Evolutionary conservation across 2,113 vertebrate genomes (phyloP), one percentile per base, ranked within the genome.

Genomic region (Plecotus auritus): DNA sequence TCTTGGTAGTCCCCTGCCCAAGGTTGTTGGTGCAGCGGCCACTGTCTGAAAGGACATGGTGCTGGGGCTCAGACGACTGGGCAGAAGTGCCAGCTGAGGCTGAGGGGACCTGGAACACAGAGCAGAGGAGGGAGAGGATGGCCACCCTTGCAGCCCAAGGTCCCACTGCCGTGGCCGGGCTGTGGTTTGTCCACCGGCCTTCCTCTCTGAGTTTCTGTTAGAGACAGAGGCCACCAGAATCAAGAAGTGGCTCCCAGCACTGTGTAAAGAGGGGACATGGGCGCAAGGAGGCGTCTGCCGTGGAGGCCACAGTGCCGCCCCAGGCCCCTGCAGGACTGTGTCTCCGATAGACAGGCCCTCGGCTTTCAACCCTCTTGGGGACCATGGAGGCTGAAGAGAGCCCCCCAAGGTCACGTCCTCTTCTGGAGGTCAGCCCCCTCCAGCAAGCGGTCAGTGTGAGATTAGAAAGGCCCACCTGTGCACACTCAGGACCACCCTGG

Each of bases 91-190:
- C 16, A 22, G 28, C 47, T 5, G 8, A 4, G 61, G n/a, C 0
- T 4, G 49, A 26, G 9, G 77, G 17, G 40, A 4, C 6, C n/a
- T 26, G 6, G 10, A 11, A 20, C 18, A 9, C 10, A 18, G 42
- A 61, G 30, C 6, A 22, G 35, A n/a, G 26, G 40, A 40, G 17
- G 51, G n/a, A 28, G 20, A 17, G 14, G 45, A 3, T 1, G n/a
- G 4, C 0, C 1, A 8, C 4, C 5, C 1, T 0, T 12, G 47
- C 30, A 18, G 23, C 67, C 32, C 4, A 9, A 23, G 13, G 94
- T 2, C 54, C 66, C 2, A 6, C 35, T 7, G 42, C 30, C 0
- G 45, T 0, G 13, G 26, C 64, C 30, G 13, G 30, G 64, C 64
- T 66, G 61, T 30, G 28, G 61, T 32, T 64, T 30, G 13, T 1